Evolutionary conservation across 2,888 invertebrate genomes (phyloP), one percentile per base, ranked within the genome.

Genomic region (Spatulosminthurus flaviceps): DNA sequence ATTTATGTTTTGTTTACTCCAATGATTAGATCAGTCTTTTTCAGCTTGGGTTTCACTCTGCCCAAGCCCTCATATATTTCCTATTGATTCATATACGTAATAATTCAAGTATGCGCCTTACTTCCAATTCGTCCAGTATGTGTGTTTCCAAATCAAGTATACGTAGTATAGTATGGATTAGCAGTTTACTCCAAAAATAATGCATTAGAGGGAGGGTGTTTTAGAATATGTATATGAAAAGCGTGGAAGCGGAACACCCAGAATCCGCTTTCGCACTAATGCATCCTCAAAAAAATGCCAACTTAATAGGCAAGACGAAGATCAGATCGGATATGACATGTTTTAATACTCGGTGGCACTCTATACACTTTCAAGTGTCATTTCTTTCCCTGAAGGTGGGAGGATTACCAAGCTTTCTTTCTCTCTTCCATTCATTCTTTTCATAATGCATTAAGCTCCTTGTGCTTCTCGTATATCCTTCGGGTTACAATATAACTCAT

Each of bases 321-420:
- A 75, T 75, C 75, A 75, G 64, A 75, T 75, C 75, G 64, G 75
- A 75, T 64, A 75, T 75, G 75, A 64, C 75, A 75, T 75, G 16
- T 72, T 75, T 75, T 75, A 75, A 75, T 75, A 64, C 64, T 64
- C 28, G n/a, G 29, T 21, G 41, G 61, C 22, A 66, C 60, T 28
- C 19, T 60, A n/a, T n/a, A n/a, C n/a, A n/a, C 21, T 29, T 75
- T 21, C 24, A 16, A 60, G 61, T 75, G 60, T 64, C 34, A 64
- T 75, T 41, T 41, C 11, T 64, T 75, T 75, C 64, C 75, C 75
- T 29, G 34, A 41, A 67, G 67, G 74, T 61, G 26, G n/a, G 72
- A 21, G 61, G 61, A 75, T 75, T 66, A 61, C 74, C 34, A 61
- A 22, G 24, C 42, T 29, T 74, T 22, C 29, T 51, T 61, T 66